These are phyloP conservation scores for Melipona quadrifasciata DNA, from an alignment of 1,140 invertebrate species.

Conservation along the genomic window DNA sequence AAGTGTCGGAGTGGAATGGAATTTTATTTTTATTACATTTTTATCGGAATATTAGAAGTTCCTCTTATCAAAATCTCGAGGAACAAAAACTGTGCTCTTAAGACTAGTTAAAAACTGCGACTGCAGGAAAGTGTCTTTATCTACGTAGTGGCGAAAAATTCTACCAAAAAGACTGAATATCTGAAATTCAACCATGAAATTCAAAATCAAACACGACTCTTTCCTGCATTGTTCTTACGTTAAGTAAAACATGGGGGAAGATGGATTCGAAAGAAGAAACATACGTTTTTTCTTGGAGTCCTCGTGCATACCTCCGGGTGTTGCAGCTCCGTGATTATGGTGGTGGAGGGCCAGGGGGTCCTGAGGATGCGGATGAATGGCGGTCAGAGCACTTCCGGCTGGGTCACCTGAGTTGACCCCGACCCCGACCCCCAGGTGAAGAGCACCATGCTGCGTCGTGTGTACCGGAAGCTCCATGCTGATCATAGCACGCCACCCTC, in stretches of 20 bases:
- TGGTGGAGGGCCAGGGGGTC: conserved; percentile 76
- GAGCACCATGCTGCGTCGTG: conserved; percentile 76
- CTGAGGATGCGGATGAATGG: conserved; percentile 77
- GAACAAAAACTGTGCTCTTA: neutral
- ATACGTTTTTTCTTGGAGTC: conserved; percentile 81
- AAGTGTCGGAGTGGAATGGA: no score
- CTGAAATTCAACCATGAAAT: neutral
- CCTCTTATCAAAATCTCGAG: neutral
- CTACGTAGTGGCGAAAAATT: neutral
- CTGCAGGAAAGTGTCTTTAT: conserved; percentile 19
- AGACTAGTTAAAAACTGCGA: conserved; percentile 3
- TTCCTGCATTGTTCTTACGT: conserved; percentile 25
- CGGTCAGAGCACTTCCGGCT: conserved; percentile 73
- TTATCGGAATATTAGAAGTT: no score
- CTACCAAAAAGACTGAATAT: neutral
- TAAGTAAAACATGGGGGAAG: neutral
- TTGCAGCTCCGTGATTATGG: conserved; percentile 74
- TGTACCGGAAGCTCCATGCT: conserved; percentile 80
- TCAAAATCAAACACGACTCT: neutral
- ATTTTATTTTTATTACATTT: no score
- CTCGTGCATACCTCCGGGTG: conserved; percentile 80
- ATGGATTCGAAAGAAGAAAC: conserved; percentile 78
- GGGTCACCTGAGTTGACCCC: conserved; percentile 76
- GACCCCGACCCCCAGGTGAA: conserved; percentile 77
- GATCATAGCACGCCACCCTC: conserved; percentile 78